Evolutionary conservation across 2,113 vertebrate genomes (phyloP).

Genomic region (Origma solitaria): DNA sequence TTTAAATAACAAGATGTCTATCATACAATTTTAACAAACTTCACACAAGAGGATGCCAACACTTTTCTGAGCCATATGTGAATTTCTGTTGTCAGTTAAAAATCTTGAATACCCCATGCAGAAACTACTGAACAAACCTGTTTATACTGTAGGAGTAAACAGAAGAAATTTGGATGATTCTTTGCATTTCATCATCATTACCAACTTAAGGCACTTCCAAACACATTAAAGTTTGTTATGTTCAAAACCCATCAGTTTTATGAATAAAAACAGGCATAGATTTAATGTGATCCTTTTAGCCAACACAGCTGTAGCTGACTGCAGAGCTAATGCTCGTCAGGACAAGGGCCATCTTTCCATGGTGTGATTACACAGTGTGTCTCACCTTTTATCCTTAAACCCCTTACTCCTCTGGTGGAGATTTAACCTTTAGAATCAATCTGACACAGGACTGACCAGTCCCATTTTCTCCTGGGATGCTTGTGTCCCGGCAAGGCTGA

Average conservation of each 20-base stretch:
- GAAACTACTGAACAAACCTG: constrained; percentile 37
- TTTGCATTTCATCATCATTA: background rate
- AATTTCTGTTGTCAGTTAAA: constrained; percentile 40
- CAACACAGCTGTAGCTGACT: background rate
- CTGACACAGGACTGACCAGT: background rate
- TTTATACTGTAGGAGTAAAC: constrained; percentile 20
- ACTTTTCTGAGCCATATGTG: constrained; percentile 42
- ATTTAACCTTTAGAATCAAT: background rate
- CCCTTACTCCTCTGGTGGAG: background rate
- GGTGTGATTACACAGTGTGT: background rate
- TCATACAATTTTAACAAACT: constrained; percentile 37
- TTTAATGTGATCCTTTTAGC: background rate
- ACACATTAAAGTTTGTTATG: background rate
- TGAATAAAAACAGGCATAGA: background rate
- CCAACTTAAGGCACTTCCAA: background rate
- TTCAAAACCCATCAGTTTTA: background rate
- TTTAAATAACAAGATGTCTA: constrained; percentile 35
- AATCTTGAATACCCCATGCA: background rate
- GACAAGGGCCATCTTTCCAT: background rate
- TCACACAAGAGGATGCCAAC: constrained; percentile 25
- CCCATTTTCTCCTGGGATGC: background rate
- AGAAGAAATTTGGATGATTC: background rate
- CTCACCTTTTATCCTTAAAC: background rate
- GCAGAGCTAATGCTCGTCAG: background rate
- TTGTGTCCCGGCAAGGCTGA: background rate